phyloP scores from a whole-genome alignment of 2,113 vertebrate genomes.

The Neolamprologus toae region DNA sequence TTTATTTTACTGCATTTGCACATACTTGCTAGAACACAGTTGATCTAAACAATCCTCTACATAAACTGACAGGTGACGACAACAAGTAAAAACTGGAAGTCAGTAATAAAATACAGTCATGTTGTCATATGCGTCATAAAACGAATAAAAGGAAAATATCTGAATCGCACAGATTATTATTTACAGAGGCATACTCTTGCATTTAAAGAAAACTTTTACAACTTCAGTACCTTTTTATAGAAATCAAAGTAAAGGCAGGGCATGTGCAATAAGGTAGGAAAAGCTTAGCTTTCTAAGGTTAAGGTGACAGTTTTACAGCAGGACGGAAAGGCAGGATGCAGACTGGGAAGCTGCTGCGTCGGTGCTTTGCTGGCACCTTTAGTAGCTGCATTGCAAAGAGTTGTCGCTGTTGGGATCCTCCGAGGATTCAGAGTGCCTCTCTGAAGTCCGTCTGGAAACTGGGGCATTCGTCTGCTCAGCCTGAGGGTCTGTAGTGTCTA shows the following conservation, averaged over 20 bases:
- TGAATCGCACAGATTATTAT: slow-evolving; percentile 18
- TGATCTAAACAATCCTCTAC: not conserved
- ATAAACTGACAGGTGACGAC: not conserved
- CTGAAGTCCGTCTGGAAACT: not conserved
- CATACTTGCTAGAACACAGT: not conserved
- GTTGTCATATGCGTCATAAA: slow-evolving; percentile 18
- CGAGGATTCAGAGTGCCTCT: not conserved
- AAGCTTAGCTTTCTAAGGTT: not conserved
- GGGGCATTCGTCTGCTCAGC: not conserved
- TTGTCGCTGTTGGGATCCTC: slow-evolving; percentile 3
- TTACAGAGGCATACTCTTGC: slow-evolving; percentile 41
- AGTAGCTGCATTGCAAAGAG: slow-evolving; percentile 46
- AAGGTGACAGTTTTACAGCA: slow-evolving; percentile 35
- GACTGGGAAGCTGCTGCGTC: not conserved
- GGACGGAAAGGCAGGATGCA: not conserved
- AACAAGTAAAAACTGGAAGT: not conserved
- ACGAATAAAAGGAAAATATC: slow-evolving; percentile 9
- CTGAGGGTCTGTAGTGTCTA: not conserved
- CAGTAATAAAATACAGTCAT: slow-evolving; percentile 55
- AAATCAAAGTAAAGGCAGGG: not conserved
- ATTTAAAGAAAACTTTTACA: slow-evolving; percentile 24
- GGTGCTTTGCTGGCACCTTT: not conserved
- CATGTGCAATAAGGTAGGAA: slow-evolving; percentile 45
- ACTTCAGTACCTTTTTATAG: slow-evolving; percentile 46
- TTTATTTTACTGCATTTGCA: slow-evolving; percentile 51